phyloP scores from a whole-genome alignment of 1,140 invertebrate species.

The Caenorhabditis latens region DNA sequence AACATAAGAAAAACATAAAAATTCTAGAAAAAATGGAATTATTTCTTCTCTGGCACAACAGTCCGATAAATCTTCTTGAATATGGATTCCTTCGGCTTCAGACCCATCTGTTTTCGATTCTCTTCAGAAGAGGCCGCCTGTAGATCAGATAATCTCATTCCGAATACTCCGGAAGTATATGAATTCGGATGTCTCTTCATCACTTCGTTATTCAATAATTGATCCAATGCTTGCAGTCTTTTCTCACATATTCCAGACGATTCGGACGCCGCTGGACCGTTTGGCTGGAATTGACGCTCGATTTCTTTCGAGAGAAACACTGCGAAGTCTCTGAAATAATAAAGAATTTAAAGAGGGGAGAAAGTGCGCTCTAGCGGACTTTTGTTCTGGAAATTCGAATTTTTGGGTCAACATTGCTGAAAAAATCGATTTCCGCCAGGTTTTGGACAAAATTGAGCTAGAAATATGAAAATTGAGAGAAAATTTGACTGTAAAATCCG shows the following conservation, averaged over 20 bases:
- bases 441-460: no score
- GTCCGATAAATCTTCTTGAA: slow-evolving; percentile 2
- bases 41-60: slow-evolving; percentile 30
- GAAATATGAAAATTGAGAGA: no score
- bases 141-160: slow-evolving; percentile 8
- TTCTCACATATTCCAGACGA: slow-evolving; percentile 16
- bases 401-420: no score
- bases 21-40: not conserved
- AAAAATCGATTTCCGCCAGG: no score
- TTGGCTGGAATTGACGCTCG: slow-evolving; percentile 53
- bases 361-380: not conserved
- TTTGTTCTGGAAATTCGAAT: not conserved
- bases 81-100: slow-evolving; percentile 31
- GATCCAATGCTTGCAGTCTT: slow-evolving; percentile 52
- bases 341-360: not conserved
- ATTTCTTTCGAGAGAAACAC: slow-evolving; percentile 47
- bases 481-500: no score
- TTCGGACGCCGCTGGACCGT: no score
- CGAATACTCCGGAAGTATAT: slow-evolving; percentile 59
- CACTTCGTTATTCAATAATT: slow-evolving; percentile 43
- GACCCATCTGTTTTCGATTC: slow-evolving; percentile 48
- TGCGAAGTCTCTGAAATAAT: slow-evolving; percentile 36
- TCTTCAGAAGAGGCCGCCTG: slow-evolving; percentile 6
- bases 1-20: not conserved
- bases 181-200: slow-evolving; percentile 31